Conservation (phyloP, 2,888 invertebrate genomes). For the Patella ulyssiponensis region DNA sequence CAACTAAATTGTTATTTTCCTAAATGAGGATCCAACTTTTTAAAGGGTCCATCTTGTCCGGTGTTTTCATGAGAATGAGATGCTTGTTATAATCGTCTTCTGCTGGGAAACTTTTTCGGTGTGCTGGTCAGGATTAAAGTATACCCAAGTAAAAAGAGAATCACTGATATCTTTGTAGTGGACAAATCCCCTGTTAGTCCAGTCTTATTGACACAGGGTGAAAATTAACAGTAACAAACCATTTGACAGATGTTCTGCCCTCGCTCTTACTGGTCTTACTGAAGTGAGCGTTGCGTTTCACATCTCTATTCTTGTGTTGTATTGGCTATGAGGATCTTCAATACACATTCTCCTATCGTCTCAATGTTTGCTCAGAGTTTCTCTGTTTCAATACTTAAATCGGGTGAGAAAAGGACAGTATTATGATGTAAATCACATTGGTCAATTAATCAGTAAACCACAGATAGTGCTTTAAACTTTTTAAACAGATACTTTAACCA, state of each 20-base stretch:
- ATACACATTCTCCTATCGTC: neutral
- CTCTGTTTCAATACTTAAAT: constrained; percentile 7
- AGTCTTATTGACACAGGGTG: neutral
- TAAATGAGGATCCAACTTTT: too few relatives aligned
- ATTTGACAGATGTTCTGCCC: too few relatives aligned
- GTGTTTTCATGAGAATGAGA: too few relatives aligned
- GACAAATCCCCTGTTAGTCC: neutral
- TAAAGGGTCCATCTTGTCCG: too few relatives aligned
- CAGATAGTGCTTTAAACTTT: neutral
- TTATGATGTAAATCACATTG: neutral
- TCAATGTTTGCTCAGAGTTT: neutral
- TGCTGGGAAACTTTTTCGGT: too few relatives aligned
- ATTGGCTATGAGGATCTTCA: neutral
- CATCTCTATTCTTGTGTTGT: neutral
- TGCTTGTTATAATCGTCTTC: too few relatives aligned
- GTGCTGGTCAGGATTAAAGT: too few relatives aligned
- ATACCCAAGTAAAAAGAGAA: too few relatives aligned
- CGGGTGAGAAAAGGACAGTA: neutral
- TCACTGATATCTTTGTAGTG: neutral
- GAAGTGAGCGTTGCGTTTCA: neutral
- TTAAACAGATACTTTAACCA: too few relatives aligned
- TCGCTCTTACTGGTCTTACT: neutral
- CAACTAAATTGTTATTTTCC: too few relatives aligned
- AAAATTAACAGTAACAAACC: neutral
- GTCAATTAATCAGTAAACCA: neutral